Evolutionary conservation across 2,888 invertebrate genomes (phyloP).

Genomic region (Leistus spinibarbis): DNA sequence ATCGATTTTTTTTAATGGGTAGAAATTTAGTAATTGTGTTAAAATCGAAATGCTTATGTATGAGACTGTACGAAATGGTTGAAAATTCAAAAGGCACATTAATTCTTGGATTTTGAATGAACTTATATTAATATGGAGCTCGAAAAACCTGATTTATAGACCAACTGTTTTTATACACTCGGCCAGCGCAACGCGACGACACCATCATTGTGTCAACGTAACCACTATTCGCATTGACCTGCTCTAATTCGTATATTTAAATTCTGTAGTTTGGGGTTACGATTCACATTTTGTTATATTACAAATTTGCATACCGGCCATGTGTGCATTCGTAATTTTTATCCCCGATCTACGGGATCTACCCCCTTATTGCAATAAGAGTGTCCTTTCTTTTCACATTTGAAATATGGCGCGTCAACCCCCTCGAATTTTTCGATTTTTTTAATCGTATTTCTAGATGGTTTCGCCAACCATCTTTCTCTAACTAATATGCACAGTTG

Average conservation of each 20-base stretch:
- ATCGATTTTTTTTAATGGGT: no score
- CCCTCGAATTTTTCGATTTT: not conserved
- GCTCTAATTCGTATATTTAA: slow-evolving; percentile 45
- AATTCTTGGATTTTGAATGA: slow-evolving; percentile 40
- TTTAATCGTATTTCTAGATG: not conserved
- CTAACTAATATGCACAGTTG: not conserved
- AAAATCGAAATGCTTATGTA: not conserved
- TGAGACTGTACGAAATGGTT: slow-evolving; percentile 16
- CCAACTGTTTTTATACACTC: slow-evolving; percentile 43
- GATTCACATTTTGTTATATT: slow-evolving; percentile 38
- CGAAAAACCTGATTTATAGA: slow-evolving; percentile 44
- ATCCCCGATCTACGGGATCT: not conserved
- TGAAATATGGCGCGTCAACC: slow-evolving; percentile 37
- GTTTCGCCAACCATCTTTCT: not conserved
- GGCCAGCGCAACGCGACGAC: slow-evolving; percentile 22
- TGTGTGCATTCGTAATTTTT: slow-evolving; percentile 43
- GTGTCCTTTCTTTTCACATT: slow-evolving; percentile 13
- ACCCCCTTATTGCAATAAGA: slow-evolving; percentile 4
- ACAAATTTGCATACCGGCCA: slow-evolving; percentile 47
- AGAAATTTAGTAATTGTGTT: no score
- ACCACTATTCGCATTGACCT: slow-evolving; percentile 33
- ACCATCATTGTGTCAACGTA: not conserved
- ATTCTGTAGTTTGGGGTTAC: slow-evolving; percentile 44
- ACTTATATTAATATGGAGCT: slow-evolving; percentile 42
- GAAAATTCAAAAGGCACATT: slow-evolving; percentile 32